These are phyloP conservation scores for Eulemur albifrons DNA, from an alignment of 2,797 vertebrate species.

Conservation along the genomic window DNA sequence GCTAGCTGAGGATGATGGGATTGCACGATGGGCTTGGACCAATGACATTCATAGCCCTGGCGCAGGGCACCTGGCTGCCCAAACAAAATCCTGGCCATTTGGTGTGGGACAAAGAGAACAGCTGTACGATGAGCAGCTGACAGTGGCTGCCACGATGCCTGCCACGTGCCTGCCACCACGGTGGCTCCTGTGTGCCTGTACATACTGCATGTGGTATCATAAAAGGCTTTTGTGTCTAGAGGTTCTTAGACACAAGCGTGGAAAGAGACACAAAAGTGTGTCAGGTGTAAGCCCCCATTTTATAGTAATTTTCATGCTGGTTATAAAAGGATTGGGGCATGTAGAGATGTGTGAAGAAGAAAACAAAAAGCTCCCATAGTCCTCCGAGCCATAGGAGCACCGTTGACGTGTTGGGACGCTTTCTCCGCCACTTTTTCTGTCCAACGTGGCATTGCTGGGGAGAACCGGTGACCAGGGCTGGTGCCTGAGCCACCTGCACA, in stretches of 20 bases:
- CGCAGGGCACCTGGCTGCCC: no score
- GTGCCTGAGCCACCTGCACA: neutral
- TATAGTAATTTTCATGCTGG: neutral
- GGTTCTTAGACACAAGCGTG: neutral
- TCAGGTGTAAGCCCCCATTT: accelerated
- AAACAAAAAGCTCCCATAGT: neutral
- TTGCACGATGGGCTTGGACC: neutral
- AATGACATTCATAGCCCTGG: no score
- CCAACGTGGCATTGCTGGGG: no score
- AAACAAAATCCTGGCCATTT: neutral
- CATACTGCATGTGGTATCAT: neutral
- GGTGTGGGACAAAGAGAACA: neutral
- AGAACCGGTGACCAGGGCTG: neutral
- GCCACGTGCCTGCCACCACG: neutral
- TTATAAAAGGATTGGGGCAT: neutral
- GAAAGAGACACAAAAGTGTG: neutral
- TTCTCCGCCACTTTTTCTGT: no score
- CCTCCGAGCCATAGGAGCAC: neutral
- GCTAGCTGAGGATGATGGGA: neutral
- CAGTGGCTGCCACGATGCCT: accelerated
- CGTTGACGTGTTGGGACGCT: accelerated
- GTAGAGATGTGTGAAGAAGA: neutral
- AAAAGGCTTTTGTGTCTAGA: neutral
- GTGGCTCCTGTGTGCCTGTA: neutral
- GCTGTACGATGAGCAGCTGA: neutral